phyloP scores from a whole-genome alignment of 2,888 invertebrate genomes.

The Meandrusa payeni region DNA sequence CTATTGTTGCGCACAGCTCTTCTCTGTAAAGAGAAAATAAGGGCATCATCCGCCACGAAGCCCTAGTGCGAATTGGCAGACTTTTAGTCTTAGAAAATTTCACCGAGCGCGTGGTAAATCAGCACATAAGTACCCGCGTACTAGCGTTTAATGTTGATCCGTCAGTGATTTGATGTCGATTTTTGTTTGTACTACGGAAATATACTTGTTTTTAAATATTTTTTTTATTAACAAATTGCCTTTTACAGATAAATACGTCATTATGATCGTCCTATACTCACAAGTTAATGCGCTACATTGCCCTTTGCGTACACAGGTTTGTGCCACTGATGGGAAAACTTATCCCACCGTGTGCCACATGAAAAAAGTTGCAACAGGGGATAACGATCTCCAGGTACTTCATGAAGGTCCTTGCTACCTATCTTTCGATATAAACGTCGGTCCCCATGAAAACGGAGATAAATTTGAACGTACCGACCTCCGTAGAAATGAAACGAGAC shows the following conservation, averaged over 20 bases:
- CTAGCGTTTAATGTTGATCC: too few relatives aligned
- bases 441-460: background rate
- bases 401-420: slow-evolving; percentile 24
- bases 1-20: too few relatives aligned
- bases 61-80: too few relatives aligned
- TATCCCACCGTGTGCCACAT: slow-evolving; percentile 37
- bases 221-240: background rate
- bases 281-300: slow-evolving; percentile 8
- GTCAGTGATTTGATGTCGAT: too few relatives aligned
- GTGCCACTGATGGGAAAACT: slow-evolving; percentile 41
- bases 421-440: background rate
- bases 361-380: slow-evolving; percentile 28
- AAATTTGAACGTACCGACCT: background rate
- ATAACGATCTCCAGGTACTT: slow-evolving; percentile 28
- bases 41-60: too few relatives aligned
- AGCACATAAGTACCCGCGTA: too few relatives aligned
- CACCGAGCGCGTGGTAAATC: too few relatives aligned
- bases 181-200: too few relatives aligned
- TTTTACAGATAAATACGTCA: slow-evolving; percentile 7
- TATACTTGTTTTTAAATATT: too few relatives aligned
- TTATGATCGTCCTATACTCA: background rate
- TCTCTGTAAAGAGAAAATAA: too few relatives aligned
- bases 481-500: slow-evolving; percentile 5
- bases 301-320: slow-evolving; percentile 26
- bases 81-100: too few relatives aligned